These are phyloP conservation scores for Haemorhous mexicanus DNA, from an alignment of 2,113 vertebrate species.

Conservation along the genomic window DNA sequence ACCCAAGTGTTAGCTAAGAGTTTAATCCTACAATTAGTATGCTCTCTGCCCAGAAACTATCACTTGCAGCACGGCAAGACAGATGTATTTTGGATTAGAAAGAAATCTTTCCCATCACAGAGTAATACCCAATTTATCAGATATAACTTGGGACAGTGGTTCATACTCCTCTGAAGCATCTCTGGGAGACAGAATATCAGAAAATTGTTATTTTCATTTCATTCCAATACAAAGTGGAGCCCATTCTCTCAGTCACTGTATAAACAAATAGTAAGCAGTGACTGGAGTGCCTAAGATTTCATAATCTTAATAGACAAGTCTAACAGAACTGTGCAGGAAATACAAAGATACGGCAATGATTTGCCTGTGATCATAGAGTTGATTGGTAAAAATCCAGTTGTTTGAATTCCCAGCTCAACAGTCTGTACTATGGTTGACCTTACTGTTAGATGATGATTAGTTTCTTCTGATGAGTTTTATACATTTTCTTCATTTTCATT, in stretches of 20 bases:
- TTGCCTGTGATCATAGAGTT: not conserved
- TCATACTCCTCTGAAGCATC: not conserved
- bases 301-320: not conserved
- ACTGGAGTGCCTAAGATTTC: not conserved
- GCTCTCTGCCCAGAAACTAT: constrained; percentile 57
- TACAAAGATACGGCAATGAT: not conserved
- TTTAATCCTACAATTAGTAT: constrained; percentile 61
- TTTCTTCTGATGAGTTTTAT: not conserved
- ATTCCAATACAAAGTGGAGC: not conserved
- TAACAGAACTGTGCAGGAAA: not conserved
- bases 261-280: not conserved
- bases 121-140: constrained; percentile 17
- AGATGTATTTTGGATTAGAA: constrained; percentile 53
- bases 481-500: not conserved
- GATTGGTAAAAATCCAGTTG: not conserved
- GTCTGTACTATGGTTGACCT: not conserved
- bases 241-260: not conserved
- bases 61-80: constrained; percentile 31
- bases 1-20: constrained; percentile 56
- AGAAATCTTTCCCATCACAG: constrained; percentile 6
- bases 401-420: not conserved
- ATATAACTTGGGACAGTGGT: not conserved
- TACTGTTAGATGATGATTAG: not conserved
- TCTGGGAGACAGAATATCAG: constrained; percentile 34
- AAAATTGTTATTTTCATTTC: not conserved